Evolutionary conservation across 2,113 vertebrate genomes (phyloP), one percentile per base, ranked within the genome.

Genomic region (Vimba vimba): DNA sequence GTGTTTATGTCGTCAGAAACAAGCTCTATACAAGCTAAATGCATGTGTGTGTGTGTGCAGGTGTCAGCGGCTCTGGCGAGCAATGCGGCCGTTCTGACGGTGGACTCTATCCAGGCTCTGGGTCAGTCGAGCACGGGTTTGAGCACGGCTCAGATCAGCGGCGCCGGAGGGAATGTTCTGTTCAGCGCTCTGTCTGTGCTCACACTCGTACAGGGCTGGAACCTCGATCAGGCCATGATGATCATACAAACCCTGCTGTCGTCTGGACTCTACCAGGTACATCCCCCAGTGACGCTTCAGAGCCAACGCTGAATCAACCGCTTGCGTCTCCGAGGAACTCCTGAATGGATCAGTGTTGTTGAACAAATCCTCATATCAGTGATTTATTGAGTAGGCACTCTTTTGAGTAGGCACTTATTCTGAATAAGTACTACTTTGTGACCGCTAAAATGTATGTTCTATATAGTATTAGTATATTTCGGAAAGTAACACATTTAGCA

Each of bases 41-140:
- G n/a, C n/a, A n/a, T 73, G 23, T 76, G 69, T 74, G 76, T 82
- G 45, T 76, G n/a, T 45, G 4, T 13, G 6, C 55, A 95, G 95
- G 59, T 95, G 15, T 30, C 86, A 5, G 85, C 93, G 52, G 93
- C 93, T 78, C 80, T 95, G 85, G 89, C 92, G 0, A 23, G 36
- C 27, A 94, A 92, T 74, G 15, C 93, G 2, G 89, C 76, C 0
- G 59, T 59, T 13, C 60, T 95, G 6, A 86, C 84, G 0, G 4
- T 85, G 3, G 2, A 17, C 0, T 0, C 2, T 7, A 90, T 95
- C 23, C 0, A 27, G 11, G 71, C 84, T 2, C 91, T 95, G 0
- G 94, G 94, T 39, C 88, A 33, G 0, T n/a, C 91, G 30, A 87
- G 90, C 87, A 60, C 1, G 0, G 88, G 90, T 17, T 2, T 95